Base-by-base conservation (phyloP, 2,797 vertebrate genomes). In the Sorex maritimensis region DNA sequence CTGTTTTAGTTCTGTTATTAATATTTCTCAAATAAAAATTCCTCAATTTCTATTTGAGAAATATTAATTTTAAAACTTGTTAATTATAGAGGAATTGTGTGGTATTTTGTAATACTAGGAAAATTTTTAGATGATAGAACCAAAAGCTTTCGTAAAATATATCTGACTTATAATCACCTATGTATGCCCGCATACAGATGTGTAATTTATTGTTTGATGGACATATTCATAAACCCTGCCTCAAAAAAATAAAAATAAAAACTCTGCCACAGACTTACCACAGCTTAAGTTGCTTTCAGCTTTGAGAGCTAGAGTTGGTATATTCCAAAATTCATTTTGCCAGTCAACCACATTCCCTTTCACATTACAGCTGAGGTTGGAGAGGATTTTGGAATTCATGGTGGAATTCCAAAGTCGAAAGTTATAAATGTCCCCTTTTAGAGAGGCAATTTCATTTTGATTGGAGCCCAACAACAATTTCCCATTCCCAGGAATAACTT, bases 221-320 rank as follows among this genome's bases (percentile, higher is more conserved):
- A 87, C 14, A 87, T 71, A 95, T 8, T 34, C 92, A 96, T 73
- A 91, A 26, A 96, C 72, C 55, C 97, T 96, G 91, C 44, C 52
- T 44, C 88, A 46, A 81, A 82, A n/a, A 30, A 5, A 44, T 15
- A 34, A 34, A 96, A 86, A 92, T 77, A 15, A 63, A 81, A 83
- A 95, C 94, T 71, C 88, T 73, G 92, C 94, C 94, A 81, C n/a
- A 0, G 95, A 99, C 99, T 99, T 97, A 99, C 99, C 99, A 98
- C 99, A 99, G 98, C 99, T 99, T 95, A 99, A 98, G 75, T 98
- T 98, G 97, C 97, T 97, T 98, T 99, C 99, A 0, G 99, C 99
- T 97, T 99, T 99, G 91, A 99, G 98, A 82, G 98, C 96, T 14
- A 97, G 95, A 19, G 98, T 87, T 8, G 99, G 99, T 97, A 99